phyloP scores from a whole-genome alignment of 2,113 vertebrate genomes.

The Dipodomys merriami region DNA sequence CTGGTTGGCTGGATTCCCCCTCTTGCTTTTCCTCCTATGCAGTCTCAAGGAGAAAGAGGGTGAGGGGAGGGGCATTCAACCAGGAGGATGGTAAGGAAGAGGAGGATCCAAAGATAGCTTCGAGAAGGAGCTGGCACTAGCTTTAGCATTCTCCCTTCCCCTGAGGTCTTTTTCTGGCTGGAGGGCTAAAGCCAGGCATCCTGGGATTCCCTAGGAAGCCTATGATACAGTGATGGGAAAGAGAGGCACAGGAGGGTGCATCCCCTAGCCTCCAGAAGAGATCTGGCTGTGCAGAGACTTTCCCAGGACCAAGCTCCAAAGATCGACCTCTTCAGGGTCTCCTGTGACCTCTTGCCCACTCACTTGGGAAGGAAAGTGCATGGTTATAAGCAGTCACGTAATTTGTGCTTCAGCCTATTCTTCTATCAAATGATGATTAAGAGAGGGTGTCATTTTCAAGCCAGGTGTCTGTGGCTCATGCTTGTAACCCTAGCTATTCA shows the following conservation, averaged over 20 bases:
- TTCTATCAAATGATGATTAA: no score
- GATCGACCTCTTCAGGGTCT: neutral
- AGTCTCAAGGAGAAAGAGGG: constrained; percentile 17
- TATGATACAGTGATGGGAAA: accelerated
- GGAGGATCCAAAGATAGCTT: neutral
- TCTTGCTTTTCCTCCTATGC: constrained; percentile 9
- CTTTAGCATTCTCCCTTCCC: neutral
- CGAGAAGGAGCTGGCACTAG: neutral
- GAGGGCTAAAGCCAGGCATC: neutral
- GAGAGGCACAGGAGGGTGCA: accelerated
- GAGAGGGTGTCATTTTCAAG: no score
- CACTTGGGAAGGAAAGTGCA: no score
- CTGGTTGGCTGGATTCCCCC: constrained; percentile 16
- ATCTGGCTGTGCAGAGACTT: neutral
- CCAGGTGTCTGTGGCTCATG: no score
- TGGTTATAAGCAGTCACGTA: no score
- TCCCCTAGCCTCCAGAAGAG: neutral
- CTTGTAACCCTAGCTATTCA: no score
- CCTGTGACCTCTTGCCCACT: neutral
- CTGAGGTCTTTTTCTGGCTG: neutral
- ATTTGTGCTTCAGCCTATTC: no score
- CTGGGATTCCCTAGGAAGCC: neutral
- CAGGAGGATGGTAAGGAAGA: neutral
- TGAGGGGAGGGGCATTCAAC: neutral
- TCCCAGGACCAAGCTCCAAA: neutral